Evolutionary conservation across 2,113 vertebrate species (phyloP).

Genomic region (Rhegmatorhina hoffmannsi): DNA sequence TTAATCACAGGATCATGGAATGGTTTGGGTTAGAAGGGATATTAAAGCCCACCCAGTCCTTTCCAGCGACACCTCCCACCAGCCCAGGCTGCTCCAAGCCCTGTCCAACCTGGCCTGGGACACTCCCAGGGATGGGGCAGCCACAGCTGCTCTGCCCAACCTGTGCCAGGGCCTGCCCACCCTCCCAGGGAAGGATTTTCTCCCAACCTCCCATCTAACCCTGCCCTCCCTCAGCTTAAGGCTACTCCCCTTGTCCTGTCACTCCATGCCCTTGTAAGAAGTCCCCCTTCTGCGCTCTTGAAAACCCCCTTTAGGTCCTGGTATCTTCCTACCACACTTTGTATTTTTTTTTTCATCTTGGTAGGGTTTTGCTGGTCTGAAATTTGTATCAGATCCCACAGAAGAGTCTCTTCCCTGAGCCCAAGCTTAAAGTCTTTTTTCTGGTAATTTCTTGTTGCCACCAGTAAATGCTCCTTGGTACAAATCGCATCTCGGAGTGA

Average conservation of each 20-base stretch:
- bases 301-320: rapidly evolving
- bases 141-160: background rate
- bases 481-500: background rate
- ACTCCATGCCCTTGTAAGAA: background rate
- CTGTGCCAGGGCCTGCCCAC: background rate
- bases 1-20: background rate
- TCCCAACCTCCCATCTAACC: rapidly evolving
- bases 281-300: background rate
- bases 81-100: background rate
- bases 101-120: background rate
- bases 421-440: background rate
- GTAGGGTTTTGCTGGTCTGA: too few species aligned
- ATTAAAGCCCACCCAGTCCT: rapidly evolving
- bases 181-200: background rate
- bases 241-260: background rate
- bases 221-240: background rate
- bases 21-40: background rate
- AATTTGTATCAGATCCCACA: background rate
- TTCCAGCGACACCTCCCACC: background rate
- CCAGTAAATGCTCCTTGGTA: background rate
- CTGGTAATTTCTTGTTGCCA: background rate
- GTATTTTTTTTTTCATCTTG: too few species aligned
- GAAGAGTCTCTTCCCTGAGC: background rate
- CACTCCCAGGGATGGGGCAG: background rate
- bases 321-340: background rate